These are phyloP conservation scores for Pseudomugil tenellus DNA, from an alignment of 2,797 vertebrate genomes.

Conservation along the genomic window DNA sequence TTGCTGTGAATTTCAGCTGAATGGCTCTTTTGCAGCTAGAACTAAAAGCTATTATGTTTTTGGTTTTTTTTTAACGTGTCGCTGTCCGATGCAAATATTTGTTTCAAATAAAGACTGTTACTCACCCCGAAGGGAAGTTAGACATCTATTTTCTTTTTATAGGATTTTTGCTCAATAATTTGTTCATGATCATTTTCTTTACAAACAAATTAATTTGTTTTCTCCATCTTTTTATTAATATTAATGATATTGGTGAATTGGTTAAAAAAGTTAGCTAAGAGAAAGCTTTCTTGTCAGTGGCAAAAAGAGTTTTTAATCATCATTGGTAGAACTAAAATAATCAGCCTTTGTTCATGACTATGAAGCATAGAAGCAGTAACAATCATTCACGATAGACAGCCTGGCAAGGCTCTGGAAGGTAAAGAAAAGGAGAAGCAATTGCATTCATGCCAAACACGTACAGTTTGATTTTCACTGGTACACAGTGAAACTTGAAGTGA, in stretches of 20 bases:
- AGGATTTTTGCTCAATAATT: conserved; percentile 44
- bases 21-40: conserved; percentile 45
- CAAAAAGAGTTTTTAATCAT: neutral
- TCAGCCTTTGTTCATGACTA: conserved; percentile 15
- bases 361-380: conserved; percentile 30
- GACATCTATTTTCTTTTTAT: conserved; percentile 33
- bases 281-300: conserved; percentile 12
- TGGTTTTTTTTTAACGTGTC: conserved; percentile 51
- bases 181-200: neutral
- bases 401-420: conserved; percentile 18
- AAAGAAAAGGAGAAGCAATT: conserved; percentile 9
- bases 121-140: neutral
- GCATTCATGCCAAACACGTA: conserved; percentile 17
- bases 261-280: conserved; percentile 29
- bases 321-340: conserved; percentile 37
- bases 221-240: conserved; percentile 36
- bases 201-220: neutral
- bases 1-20: conserved; percentile 49
- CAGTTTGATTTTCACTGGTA: neutral
- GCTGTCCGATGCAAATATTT: conserved; percentile 39
- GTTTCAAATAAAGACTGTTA: conserved; percentile 39
- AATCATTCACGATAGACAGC: conserved; percentile 40
- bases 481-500: conserved; percentile 17
- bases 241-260: conserved; percentile 41
- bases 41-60: conserved; percentile 48